Percentiles rank a stretch among this genome's conserved stretches.
phyloP scores from a whole-genome alignment of 2,113 vertebrate genomes.

The Nothobranchius furzeri region DNA sequence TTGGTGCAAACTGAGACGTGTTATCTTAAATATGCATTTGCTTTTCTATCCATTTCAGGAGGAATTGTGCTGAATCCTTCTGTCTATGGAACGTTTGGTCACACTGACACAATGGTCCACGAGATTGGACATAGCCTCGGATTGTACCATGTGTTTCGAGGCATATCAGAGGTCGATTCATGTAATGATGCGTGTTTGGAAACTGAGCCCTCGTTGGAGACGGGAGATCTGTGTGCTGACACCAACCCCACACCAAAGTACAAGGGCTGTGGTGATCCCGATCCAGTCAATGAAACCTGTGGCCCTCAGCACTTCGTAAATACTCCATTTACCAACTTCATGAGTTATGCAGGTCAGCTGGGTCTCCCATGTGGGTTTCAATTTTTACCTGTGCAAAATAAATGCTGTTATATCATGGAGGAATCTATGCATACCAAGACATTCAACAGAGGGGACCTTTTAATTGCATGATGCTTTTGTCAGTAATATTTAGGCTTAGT shows the following conservation, averaged over 20 bases:
- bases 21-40: no score
- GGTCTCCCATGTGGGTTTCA: constrained; percentile 1
- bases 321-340: constrained; percentile 97
- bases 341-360: constrained; percentile 94
- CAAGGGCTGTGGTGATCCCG: constrained; percentile 92
- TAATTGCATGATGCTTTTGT: constrained; percentile 13
- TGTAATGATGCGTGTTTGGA: constrained; percentile 97
- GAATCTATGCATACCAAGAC: constrained; percentile 35
- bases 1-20: neutral
- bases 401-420: constrained; percentile 5
- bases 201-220: constrained; percentile 94
- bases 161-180: constrained; percentile 95
- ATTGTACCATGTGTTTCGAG: constrained; percentile 96
- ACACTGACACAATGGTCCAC: constrained; percentile 98
- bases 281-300: constrained; percentile 92
- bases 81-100: constrained; percentile 93
- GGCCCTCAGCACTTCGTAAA: constrained; percentile 88
- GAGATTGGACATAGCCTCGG: constrained; percentile 97
- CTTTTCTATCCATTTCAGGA: constrained; percentile 70
- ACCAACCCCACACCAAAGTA: constrained; percentile 95
- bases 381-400: constrained; percentile 67
- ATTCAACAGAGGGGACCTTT: constrained; percentile 12
- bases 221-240: constrained; percentile 93
- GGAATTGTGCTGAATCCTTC: constrained; percentile 97
- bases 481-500: neutral